Evolutionary conservation across 1,140 invertebrate species (phyloP).

Genomic region (Drosophila fuyamai): DNA sequence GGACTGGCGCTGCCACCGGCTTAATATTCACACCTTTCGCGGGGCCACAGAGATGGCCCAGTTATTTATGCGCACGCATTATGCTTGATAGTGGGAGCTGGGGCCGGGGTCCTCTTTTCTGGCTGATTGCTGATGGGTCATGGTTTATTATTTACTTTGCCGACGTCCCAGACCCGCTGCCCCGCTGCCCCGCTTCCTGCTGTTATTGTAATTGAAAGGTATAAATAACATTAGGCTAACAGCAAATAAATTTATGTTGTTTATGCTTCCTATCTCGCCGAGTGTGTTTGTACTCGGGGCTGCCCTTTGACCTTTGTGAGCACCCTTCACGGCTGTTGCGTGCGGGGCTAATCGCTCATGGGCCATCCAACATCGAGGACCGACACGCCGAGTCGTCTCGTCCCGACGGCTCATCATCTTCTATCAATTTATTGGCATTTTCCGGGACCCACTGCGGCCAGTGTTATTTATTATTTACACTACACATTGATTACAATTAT

Average conservation of each 20-base stretch:
- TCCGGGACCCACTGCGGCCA: slow-evolving; percentile 34
- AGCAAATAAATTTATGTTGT: slow-evolving; percentile 82
- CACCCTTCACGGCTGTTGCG: slow-evolving; percentile 63
- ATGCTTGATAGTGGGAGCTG: slow-evolving; percentile 63
- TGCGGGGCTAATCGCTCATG: slow-evolving; percentile 66
- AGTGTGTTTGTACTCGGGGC: slow-evolving; percentile 44
- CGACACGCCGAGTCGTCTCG: not conserved
- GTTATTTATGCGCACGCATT: slow-evolving; percentile 82
- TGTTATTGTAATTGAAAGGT: slow-evolving; percentile 82
- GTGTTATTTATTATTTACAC: slow-evolving; percentile 81
- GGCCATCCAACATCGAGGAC: slow-evolving; percentile 38
- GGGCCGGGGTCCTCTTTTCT: slow-evolving; percentile 33
- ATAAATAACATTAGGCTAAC: slow-evolving; percentile 83
- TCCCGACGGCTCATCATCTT: slow-evolving; percentile 67
- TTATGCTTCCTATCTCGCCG: slow-evolving; percentile 53
- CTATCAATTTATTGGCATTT: slow-evolving; percentile 80
- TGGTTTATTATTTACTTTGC: slow-evolving; percentile 80
- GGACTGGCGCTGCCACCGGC: slow-evolving; percentile 40
- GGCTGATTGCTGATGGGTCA: slow-evolving; percentile 80
- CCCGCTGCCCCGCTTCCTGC: slow-evolving; percentile 13
- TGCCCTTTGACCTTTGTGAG: slow-evolving; percentile 69
- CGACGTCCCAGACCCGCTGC: not conserved
- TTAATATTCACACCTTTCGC: slow-evolving; percentile 82
- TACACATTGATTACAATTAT: slow-evolving; percentile 80
- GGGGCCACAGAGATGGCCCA: slow-evolving; percentile 13